Evolutionary conservation across 1,140 invertebrate genomes (phyloP).

Genomic region (Drosophila obscura): DNA sequence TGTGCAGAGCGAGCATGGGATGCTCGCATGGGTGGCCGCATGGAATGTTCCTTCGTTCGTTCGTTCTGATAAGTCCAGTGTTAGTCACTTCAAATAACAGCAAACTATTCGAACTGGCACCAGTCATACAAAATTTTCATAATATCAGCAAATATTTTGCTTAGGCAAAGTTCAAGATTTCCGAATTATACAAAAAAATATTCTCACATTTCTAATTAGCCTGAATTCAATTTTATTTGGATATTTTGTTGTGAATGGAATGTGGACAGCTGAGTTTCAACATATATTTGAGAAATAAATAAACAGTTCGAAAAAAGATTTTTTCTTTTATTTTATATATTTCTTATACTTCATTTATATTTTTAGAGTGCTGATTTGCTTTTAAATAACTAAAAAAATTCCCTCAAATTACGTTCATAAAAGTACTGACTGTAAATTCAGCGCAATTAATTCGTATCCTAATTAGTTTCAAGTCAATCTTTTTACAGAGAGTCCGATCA

Average conservation of each 20-base stretch:
- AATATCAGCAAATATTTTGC: constrained; percentile 10
- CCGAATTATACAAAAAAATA: no score
- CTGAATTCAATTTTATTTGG: constrained; percentile 1
- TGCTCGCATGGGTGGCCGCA: constrained; percentile 65
- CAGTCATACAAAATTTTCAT: not conserved
- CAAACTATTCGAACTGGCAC: not conserved
- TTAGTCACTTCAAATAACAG: constrained; percentile 56
- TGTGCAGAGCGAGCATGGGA: constrained; percentile 30
- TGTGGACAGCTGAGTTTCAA: no score
- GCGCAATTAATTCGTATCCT: not conserved
- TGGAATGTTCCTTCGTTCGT: constrained; percentile 29
- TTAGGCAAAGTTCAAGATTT: not conserved
- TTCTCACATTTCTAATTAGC: not conserved
- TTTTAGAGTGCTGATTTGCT: no score
- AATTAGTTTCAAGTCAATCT: not conserved
- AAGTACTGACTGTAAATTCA: no score
- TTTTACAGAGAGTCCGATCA: constrained; percentile 15
- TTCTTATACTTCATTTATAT: no score
- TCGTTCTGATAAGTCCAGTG: constrained; percentile 46
- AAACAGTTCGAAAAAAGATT: no score
- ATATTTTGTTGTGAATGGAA: not conserved
- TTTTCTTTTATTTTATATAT: no score
- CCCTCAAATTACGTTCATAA: no score
- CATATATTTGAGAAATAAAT: no score
- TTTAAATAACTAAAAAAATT: no score